Conservation (phyloP, 2,797 vertebrate genomes). For the Ctenosaura bakeri region DNA sequence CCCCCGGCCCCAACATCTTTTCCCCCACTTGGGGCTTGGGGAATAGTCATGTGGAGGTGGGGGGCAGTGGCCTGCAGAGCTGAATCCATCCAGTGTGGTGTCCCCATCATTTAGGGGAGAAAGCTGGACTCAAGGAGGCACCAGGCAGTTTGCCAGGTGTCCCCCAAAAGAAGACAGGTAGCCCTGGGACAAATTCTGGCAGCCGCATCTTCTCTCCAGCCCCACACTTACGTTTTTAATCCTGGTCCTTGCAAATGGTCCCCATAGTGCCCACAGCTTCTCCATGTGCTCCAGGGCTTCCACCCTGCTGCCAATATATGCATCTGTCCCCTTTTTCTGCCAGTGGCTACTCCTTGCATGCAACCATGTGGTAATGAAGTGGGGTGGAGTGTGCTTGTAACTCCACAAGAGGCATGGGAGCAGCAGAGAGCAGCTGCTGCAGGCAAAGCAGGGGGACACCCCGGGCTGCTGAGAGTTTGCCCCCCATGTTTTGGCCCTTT, state of each 20-base stretch:
- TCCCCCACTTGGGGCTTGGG: not conserved
- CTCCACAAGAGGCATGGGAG: too few species aligned
- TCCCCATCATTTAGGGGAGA: not conserved
- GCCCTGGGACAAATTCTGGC: not conserved
- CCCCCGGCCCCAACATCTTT: too few species aligned
- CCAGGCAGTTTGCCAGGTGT: not conserved
- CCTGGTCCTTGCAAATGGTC: not conserved
- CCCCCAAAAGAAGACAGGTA: not conserved
- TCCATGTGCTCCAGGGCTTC: too few species aligned
- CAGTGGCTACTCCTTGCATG: not conserved
- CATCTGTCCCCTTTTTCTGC: rapidly evolving
- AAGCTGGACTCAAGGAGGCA: not conserved
- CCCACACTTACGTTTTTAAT: rapidly evolving
- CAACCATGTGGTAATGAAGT: not conserved
- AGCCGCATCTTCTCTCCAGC: not conserved
- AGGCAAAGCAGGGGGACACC: too few species aligned
- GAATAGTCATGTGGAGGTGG: not conserved
- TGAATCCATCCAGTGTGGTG: too few species aligned
- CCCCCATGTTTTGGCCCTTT: too few species aligned
- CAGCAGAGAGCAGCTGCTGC: too few species aligned
- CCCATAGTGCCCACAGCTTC: rapidly evolving
- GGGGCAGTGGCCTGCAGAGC: too few species aligned
- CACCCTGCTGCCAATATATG: not conserved
- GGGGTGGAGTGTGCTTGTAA: not conserved
- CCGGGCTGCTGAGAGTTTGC: too few species aligned